Evolutionary conservation across 2,113 vertebrate genomes (phyloP).

Genomic region (Erythrolamprus reginae): DNA sequence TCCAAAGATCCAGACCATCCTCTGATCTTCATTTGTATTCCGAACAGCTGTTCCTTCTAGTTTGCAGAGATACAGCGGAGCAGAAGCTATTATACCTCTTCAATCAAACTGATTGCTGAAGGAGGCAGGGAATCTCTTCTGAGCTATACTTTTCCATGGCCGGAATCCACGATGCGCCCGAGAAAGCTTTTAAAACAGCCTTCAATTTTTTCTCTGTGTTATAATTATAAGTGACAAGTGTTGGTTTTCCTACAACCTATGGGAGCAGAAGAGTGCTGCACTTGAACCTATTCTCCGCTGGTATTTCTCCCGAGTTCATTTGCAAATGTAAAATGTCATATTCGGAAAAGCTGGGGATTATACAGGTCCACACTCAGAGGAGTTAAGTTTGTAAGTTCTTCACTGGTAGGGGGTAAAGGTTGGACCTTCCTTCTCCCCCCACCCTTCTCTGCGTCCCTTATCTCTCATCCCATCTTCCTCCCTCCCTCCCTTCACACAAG

Average conservation of each 20-base stretch:
- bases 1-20: background rate
- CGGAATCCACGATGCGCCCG: background rate
- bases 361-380: no score
- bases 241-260: no score
- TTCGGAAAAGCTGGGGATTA: background rate
- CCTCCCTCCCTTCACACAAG: no score
- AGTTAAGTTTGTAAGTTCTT: background rate
- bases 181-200: background rate
- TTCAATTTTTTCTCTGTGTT: background rate
- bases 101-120: slow-evolving; percentile 20
- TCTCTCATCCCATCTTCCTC: background rate
- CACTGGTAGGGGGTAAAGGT: background rate
- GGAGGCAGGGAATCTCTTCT: background rate
- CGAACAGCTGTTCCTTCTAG: background rate
- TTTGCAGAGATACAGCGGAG: background rate
- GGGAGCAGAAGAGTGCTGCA: background rate
- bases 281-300: background rate
- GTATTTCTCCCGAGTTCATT: background rate
- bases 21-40: slow-evolving; percentile 12
- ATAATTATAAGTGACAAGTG: background rate
- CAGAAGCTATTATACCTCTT: slow-evolving; percentile 11
- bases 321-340: background rate
- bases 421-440: background rate
- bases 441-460: background rate
- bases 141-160: background rate